Evolutionary conservation across 2,888 invertebrate genomes (phyloP), one percentile per base, ranked within the genome.

Genomic region (Drosophila leonis): DNA sequence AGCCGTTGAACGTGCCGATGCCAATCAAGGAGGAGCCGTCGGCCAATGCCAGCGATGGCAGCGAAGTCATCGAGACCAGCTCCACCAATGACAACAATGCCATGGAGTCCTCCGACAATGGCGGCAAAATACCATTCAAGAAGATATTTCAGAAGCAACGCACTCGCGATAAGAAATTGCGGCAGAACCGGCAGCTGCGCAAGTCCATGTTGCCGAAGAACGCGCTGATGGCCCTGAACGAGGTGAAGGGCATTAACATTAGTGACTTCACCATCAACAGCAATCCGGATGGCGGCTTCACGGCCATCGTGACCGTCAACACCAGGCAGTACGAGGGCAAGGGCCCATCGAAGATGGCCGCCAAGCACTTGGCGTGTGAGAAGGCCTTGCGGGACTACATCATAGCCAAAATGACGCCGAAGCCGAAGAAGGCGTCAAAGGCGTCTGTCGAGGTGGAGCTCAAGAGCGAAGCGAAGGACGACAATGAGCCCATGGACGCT

Each of bases 161-260:
- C n/a, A 90, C 90, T 15, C 92, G 92, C 46, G 93, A 93, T 67
- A 92, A 92, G 78, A 95, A 96, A 27, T 94, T 96, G 46, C 95
- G 97, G 0, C 95, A 96, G 92, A 97, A 97, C 93, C 94, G 95
- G 80, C 94, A 95, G 73, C 93, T 97, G 75, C 95, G 96, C 55
- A 96, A 96, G 65, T 95, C 97, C 57, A 94, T 97, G 61, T 95
- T 96, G 75, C 97, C 97, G 48, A 97, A 97, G 93, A 97, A 97
- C 91, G 97, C 97, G 15, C 94, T 97, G 54, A 97, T 97, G 96
- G 96, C 97, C 70, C 94, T 98, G 60, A 97, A 98, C 92, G 98
- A 98, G 93, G 94, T 98, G 90, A 94, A 92, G 69, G 92, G 92
- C 13, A 88, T 92, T 33, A 82, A 82, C 29, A 90, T 93, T 6